phyloP scores from a whole-genome alignment of 1,140 invertebrate species.

The Lordiphosa clarofinis region DNA sequence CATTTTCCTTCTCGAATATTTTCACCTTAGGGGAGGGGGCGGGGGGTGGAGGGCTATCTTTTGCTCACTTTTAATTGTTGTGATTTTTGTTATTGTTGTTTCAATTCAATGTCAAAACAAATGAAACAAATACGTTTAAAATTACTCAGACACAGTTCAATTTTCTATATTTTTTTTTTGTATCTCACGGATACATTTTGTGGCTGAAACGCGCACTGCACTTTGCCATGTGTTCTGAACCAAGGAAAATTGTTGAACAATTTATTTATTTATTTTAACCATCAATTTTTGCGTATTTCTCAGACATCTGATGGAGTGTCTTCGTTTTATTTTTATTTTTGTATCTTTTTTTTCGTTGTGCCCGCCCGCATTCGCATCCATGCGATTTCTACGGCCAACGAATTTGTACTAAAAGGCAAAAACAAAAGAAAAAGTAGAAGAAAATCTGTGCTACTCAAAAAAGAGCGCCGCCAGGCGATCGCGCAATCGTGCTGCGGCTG shows the following conservation, averaged over 20 bases:
- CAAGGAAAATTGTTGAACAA: conserved; percentile 27
- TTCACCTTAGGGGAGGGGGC: not conserved
- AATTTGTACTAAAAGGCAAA: conserved; percentile 63
- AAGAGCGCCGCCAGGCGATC: conserved; percentile 17
- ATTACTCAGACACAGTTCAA: conserved; percentile 37
- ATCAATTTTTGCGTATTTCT: conserved; percentile 41
- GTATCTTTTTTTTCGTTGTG: conserved; percentile 20
- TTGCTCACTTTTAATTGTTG: conserved; percentile 46
- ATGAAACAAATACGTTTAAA: conserved; percentile 58
- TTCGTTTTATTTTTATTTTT: conserved; percentile 29
- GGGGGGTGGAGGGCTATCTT: too few relatives aligned
- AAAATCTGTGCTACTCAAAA: conserved; percentile 50
- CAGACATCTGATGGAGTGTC: conserved; percentile 38
- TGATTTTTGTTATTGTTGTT: conserved; percentile 27
- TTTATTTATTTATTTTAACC: conserved; percentile 67
- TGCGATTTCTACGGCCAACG: conserved; percentile 66
- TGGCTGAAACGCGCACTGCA: conserved; percentile 43
- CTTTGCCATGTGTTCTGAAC: conserved; percentile 45
- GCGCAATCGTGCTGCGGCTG: conserved; percentile 7
- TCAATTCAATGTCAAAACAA: conserved; percentile 69
- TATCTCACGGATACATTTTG: conserved; percentile 9
- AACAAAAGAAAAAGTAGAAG: conserved; percentile 3
- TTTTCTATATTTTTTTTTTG: conserved; percentile 11
- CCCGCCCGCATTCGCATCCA: conserved; percentile 34
- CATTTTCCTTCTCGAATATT: conserved; percentile 78